Evolutionary conservation across 1,140 invertebrate genomes (phyloP), one percentile per base, ranked within the genome.

Genomic region (Cepaea nemoralis): DNA sequence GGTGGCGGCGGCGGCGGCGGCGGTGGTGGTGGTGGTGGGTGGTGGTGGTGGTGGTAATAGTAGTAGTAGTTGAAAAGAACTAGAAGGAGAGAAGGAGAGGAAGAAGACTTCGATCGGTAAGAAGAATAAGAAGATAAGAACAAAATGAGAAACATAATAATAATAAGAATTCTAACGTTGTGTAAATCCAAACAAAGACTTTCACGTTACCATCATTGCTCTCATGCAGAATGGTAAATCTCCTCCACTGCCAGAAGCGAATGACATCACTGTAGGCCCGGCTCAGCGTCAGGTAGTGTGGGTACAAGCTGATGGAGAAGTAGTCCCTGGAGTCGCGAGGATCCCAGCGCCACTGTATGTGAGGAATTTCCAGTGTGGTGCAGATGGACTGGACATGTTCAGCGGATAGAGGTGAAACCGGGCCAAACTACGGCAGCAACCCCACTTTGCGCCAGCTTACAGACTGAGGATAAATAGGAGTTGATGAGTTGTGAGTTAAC

Each of bases 381-480:
- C 97, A 98, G 86, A 98, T 98, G 77, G 96, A 97, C 92, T 98
- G 97, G 22, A 98, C 96, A 91, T 98, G 97, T 82, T 95, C 95
- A 1, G 96, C 96, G 1, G 96, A 96, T 70, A 97, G 95, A 0
- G 95, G 94, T 55, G 95, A 97, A 90, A 97, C 96, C 1, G 97
- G 97, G 0, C 97, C 97, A 89, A 98, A 98, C 87, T n/a, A 99
- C 96, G 35, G 96, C 97, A 8, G 96, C 96, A 37, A 98, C 95
- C 16, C 97, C 97, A 86, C 94, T 94, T 83, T 95, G 93, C 77
- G 98, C 91, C 82, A 98, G 93, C 85, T 96, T 94, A 90, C 97
- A 99, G 83, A 98, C 97, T 98, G 93, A 40, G 39, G 37, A n/a
- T 19, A 48, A 67, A 79, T 67, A 79, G 16, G 69, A 45, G 42